Conservation (phyloP, 2,888 invertebrate species). For the Aplocera efformata region DNA sequence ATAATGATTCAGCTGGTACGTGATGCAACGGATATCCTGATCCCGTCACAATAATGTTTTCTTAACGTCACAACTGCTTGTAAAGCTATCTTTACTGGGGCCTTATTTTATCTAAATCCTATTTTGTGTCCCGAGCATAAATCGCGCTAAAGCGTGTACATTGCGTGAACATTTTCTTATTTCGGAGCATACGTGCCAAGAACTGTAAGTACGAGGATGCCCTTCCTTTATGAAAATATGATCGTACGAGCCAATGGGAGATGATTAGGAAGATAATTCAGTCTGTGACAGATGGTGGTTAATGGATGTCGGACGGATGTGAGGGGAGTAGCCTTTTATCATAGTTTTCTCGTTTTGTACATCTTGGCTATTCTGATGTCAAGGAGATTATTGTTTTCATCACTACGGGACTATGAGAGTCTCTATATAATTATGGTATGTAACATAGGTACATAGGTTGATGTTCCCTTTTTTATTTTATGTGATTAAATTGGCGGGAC, state of each 20-base stretch:
- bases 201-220: conserved; percentile 65
- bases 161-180: conserved; percentile 77
- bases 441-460: no score
- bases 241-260: conserved; percentile 28
- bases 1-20: no score
- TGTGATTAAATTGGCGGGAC: no score
- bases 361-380: no score
- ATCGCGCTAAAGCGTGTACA: conserved; percentile 71
- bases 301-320: conserved; percentile 13
- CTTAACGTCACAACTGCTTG: no score
- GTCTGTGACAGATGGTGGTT: conserved; percentile 16
- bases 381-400: no score
- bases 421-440: no score
- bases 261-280: conserved; percentile 23
- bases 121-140: conserved; percentile 76
- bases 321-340: not conserved
- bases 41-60: no score
- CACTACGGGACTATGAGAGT: no score
- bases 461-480: no score
- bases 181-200: conserved; percentile 74
- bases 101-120: conserved; percentile 74
- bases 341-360: conserved; percentile 2
- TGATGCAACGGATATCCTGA: no score
- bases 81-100: no score
- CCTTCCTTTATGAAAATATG: conserved; percentile 39